Percentiles rank a stretch among this genome's conserved stretches.
Evolutionary conservation across 2,113 vertebrate genomes (phyloP).

Genomic region (Delphinapterus leucas): DNA sequence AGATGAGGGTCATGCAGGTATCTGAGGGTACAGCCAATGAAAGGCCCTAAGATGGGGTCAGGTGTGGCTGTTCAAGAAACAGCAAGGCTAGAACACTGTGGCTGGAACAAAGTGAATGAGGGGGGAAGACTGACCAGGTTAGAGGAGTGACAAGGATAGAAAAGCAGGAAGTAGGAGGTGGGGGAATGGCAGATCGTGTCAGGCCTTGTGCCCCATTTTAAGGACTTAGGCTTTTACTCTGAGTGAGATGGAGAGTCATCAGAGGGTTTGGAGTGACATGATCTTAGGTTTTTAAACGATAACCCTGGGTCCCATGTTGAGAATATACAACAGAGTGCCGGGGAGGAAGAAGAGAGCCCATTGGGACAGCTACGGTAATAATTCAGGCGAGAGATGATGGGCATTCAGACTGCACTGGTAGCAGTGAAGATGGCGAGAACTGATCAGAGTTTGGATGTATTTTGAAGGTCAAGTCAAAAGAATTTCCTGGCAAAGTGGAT

Average conservation of each 20-base stretch:
- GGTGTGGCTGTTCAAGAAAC: not conserved
- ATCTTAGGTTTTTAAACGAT: not conserved
- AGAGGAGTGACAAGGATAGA: not conserved
- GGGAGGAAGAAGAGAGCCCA: not conserved
- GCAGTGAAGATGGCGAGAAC: not conserved
- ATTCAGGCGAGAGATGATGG: not conserved
- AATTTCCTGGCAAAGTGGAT: not conserved
- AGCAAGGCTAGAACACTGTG: not conserved
- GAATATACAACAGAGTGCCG: not conserved
- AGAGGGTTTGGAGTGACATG: not conserved
- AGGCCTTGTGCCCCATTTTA: not conserved
- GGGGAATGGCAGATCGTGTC: not conserved
- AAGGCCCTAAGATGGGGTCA: too few relatives aligned
- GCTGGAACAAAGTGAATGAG: not conserved
- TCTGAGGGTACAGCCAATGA: not conserved
- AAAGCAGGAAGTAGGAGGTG: not conserved
- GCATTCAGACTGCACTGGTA: not conserved
- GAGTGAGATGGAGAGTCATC: not conserved
- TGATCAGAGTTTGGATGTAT: not conserved
- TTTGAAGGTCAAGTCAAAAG: not conserved
- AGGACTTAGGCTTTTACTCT: not conserved
- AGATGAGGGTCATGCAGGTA: not conserved
- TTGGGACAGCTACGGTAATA: not conserved
- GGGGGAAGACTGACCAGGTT: not conserved
- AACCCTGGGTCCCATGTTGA: not conserved